Evolutionary conservation across 2,113 vertebrate species (phyloP).

Genomic region (Macroglossus sobrinus): DNA sequence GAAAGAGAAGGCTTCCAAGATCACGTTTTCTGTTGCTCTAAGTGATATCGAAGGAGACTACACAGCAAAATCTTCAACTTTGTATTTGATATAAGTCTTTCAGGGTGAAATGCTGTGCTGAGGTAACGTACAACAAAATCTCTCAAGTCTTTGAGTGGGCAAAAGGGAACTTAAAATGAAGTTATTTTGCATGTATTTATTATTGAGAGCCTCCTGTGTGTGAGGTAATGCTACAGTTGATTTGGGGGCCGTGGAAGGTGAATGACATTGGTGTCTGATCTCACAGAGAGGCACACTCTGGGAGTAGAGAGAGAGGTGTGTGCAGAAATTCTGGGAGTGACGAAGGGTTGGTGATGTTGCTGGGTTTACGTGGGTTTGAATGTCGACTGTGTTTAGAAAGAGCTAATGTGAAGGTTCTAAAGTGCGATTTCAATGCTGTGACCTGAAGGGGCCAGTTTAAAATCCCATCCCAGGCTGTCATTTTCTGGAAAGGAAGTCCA

Average conservation of each 20-base stretch:
- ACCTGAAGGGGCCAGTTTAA: background rate
- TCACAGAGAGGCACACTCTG: background rate
- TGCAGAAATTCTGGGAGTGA: background rate
- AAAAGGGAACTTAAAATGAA: background rate
- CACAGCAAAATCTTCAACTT: background rate
- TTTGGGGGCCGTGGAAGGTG: background rate
- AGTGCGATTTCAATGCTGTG: background rate
- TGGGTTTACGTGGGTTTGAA: background rate
- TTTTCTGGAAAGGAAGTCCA: background rate
- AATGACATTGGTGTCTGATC: background rate
- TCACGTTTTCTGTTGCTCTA: background rate
- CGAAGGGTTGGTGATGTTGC: background rate
- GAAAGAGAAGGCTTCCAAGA: background rate
- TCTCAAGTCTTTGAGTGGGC: background rate
- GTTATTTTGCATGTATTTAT: background rate
- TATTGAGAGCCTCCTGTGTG: background rate
- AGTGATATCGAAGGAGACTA: background rate
- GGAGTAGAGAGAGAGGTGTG: background rate
- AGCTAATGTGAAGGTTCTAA: background rate
- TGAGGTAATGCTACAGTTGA: background rate
- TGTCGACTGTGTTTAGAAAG: background rate
- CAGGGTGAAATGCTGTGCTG: background rate
- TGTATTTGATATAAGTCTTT: background rate
- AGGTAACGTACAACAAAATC: background rate
- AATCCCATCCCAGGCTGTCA: background rate